Evolutionary conservation across 1,140 invertebrate genomes (phyloP), one percentile per base, ranked within the genome.

Genomic region (Aphis craccivora): DNA sequence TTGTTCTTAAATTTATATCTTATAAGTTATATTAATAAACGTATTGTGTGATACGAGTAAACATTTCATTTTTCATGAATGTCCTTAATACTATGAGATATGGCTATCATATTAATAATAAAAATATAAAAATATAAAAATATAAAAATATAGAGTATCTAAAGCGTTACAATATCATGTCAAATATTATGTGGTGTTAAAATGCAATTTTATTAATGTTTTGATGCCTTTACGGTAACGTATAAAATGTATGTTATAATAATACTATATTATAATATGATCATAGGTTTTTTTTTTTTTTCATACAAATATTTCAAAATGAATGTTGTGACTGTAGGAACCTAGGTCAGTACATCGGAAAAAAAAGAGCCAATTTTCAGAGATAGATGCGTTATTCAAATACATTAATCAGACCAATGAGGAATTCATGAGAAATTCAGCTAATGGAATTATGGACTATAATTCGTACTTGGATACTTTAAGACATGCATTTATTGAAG

Each of bases 381-480:
- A 76, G 5, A 1, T 76, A 76, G 30, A 76, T 20, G 11, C 30
- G 9, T 6, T 76, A 2, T 76, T 76, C 14, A 76, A n/a, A 35
- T 76, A 18, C 60, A 76, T 76, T 6, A n/a, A 76, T 76, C 30
- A 2, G 5, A 76, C 60, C 18, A 76, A 14, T n/a, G 60, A 76
- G 14, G 60, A 76, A n/a, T 76, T 76, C 60, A 76, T n/a, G 60
- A 76, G 30, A 2, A 35, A 20, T n/a, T 76, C 60, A 76, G 30
- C n/a, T 6, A 76, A n/a, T 76, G 60, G 60, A 76, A 6, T 5
- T n/a, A 76, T 76, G 60, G 60, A 76, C 30, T 76, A 76, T 14
- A 76, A 76, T n/a, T n/a, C 60, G n/a, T 76, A 76, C 14, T 76
- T 76, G 60, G 60, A 76, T 76, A n/a, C 60, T n/a, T 76, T 76